Base-by-base conservation (phyloP, 1,140 invertebrate genomes). In the Micrasema longulum region DNA sequence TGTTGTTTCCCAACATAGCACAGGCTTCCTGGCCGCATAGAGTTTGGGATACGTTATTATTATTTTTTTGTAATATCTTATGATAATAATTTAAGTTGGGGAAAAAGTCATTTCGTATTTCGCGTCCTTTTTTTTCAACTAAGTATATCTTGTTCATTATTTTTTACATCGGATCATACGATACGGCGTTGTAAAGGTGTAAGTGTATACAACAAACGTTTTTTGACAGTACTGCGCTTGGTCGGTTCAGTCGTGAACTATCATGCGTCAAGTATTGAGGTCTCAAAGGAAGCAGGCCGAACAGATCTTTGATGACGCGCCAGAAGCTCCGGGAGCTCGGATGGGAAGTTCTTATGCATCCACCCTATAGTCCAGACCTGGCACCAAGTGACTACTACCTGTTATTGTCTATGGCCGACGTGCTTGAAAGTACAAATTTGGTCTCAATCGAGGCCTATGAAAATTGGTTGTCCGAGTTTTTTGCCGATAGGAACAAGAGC, bases 201-300 rank as follows among this genome's bases (percentile, higher is more conserved):
- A 36, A 35, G 22, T 63, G 22, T 38, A 55, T 55, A 35, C 26
- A 11, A 31, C 52, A 55, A 55, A 55, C 52, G 26, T n/a, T n/a
- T n/a, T 9, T 10, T 14, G 11, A 55, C 22, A 55, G 14, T 31
- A 55, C 10, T 55, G 9, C 22, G 60, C 69, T 76, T 80, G 47
- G 76, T 80, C 47, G 47, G 14, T 55, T 22, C 5, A 47, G 69
- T 22, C 74, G 66, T 26, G 70, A 75, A 38, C 36, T 38, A 38
- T 38, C 36, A 12, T 38, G 36, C 12, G 36, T 38, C 36, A 12
- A 38, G 36, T 38, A 38, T 38, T 6, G 36, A 38, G 36, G 36
- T 38, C n/a, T n/a, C n/a, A n/a, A n/a, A n/a, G n/a, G n/a, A n/a
- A n/a, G n/a, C 47, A 50, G 47, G 47, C 47, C 47, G 47, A 12